Percentiles rank a stretch among this genome's conserved stretches.
Conservation (phyloP, 2,888 invertebrate genomes). For the Dendrolimus pini region DNA sequence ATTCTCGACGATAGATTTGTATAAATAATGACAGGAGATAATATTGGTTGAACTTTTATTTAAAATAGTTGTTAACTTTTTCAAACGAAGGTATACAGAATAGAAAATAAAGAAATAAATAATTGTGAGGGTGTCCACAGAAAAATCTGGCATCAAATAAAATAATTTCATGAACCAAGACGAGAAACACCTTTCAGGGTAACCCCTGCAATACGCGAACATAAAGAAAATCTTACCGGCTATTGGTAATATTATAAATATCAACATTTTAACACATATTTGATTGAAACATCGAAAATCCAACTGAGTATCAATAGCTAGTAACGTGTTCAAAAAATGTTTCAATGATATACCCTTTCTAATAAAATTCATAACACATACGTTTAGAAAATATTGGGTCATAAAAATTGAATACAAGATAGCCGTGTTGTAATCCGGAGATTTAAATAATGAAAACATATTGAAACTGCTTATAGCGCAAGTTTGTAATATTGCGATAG, state of each 20-base stretch:
- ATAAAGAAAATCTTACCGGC: not conserved
- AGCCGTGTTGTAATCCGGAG: not conserved
- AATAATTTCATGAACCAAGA: not conserved
- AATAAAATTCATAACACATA: not conserved
- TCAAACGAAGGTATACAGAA: slow-evolving; percentile 1
- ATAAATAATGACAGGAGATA: not conserved
- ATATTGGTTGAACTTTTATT: not conserved
- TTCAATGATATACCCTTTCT: not conserved
- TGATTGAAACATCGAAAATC: not conserved
- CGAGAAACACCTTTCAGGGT: not conserved
- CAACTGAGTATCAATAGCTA: not conserved
- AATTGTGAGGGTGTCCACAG: not conserved
- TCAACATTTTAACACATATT: not conserved
- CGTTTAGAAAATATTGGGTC: not conserved
- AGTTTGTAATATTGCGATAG: not conserved
- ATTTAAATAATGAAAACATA: not conserved
- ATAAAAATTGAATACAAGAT: not conserved
- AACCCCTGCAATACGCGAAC: not conserved
- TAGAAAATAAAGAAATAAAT: slow-evolving; percentile 3
- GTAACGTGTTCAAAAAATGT: not conserved
- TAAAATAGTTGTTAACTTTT: not conserved
- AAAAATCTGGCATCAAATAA: not conserved
- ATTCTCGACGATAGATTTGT: slow-evolving; percentile 5
- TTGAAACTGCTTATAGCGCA: not conserved
- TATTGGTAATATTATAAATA: not conserved